Evolutionary conservation across 2,888 invertebrate genomes (phyloP).

Genomic region (Cybosia mesomella): DNA sequence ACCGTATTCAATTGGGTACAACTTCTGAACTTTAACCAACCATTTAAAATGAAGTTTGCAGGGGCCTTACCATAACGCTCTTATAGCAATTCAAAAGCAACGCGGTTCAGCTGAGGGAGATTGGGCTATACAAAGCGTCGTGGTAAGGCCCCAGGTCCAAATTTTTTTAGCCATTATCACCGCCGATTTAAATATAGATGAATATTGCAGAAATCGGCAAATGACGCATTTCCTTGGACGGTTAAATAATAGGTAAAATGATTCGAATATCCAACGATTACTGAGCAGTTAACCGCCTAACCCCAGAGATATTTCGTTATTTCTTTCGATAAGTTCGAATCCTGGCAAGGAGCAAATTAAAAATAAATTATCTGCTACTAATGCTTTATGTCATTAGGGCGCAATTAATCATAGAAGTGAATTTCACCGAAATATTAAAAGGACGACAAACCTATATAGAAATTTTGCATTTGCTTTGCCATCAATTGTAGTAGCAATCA

Average conservation of each 20-base stretch:
- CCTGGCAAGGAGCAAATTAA: conserved; percentile 65
- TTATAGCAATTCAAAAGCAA: too few species aligned
- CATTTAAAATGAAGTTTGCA: background rate
- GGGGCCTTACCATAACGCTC: too few species aligned
- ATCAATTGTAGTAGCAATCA: background rate
- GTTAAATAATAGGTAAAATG: background rate
- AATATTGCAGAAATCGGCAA: background rate
- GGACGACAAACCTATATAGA: conserved; percentile 45
- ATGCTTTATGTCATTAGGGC: conserved; percentile 79
- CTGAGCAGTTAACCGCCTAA: conserved; percentile 18
- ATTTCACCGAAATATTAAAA: conserved; percentile 62
- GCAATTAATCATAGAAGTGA: conserved; percentile 80
- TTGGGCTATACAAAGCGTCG: too few species aligned
- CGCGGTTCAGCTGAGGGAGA: too few species aligned
- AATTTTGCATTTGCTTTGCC: background rate
- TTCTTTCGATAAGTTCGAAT: conserved; percentile 55
- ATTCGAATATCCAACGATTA: conserved; percentile 12
- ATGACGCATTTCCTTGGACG: background rate
- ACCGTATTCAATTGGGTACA: too few species aligned
- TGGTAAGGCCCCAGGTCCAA: too few species aligned
- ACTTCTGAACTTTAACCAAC: too few species aligned
- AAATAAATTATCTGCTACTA: conserved; percentile 75
- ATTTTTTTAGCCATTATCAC: background rate
- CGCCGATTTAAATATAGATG: background rate
- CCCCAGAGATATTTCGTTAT: conserved; percentile 27